phyloP scores from a whole-genome alignment of 2,113 vertebrate species.

The Sceloporus tristichus region DNA sequence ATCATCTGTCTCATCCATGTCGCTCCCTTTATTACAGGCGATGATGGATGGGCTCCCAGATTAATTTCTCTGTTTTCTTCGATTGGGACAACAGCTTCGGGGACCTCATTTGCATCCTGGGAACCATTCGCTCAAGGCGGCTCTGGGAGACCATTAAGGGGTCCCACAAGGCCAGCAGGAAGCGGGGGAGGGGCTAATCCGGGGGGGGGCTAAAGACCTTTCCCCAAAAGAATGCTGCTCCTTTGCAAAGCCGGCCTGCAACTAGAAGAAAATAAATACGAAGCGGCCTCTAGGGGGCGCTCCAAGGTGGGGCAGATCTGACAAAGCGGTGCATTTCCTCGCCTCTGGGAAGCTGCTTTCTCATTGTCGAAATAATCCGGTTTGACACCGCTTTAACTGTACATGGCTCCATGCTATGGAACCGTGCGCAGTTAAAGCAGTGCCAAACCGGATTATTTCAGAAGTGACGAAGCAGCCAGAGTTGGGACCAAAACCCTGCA shows the following conservation, averaged over 20 bases:
- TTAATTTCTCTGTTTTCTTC: conserved; percentile 99
- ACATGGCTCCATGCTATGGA: too few relatives aligned
- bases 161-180: conserved; percentile 50
- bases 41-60: conserved; percentile 97
- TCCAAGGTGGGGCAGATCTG: not conserved
- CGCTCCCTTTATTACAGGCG: conserved; percentile 95
- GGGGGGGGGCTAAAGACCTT: not conserved
- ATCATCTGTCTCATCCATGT: conserved; percentile 98
- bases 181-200: too few relatives aligned
- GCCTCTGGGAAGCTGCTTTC: too few relatives aligned
- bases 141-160: conserved; percentile 74
- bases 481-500: too few relatives aligned
- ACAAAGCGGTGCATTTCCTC: too few relatives aligned
- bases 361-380: too few relatives aligned
- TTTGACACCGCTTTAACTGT: too few relatives aligned
- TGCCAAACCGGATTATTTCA: too few relatives aligned
- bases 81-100: conserved; percentile 94
- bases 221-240: not conserved
- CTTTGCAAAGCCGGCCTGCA: too few relatives aligned
- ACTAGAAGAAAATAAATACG: too few relatives aligned
- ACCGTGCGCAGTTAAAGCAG: too few relatives aligned
- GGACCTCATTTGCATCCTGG: conserved; percentile 89
- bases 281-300: not conserved
- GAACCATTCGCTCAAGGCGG: conserved; percentile 81
- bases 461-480: too few relatives aligned